Evolutionary conservation across 2,797 vertebrate genomes (phyloP).

Genomic region (Semaprochilodus insignis): DNA sequence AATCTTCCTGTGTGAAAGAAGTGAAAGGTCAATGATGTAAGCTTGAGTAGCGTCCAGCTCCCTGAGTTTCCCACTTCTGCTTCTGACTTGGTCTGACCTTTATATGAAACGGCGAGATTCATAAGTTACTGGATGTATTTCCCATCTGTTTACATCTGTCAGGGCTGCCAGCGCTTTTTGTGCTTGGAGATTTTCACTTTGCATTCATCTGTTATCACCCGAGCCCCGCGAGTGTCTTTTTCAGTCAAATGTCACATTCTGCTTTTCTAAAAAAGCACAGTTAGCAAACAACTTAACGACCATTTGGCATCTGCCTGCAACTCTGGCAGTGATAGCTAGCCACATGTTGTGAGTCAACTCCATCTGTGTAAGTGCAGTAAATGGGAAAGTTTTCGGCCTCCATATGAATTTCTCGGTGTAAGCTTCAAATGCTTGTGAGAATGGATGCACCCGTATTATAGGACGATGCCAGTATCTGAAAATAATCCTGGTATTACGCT

Average conservation of each 20-base stretch:
- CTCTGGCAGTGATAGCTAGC: background rate
- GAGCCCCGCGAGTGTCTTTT: background rate
- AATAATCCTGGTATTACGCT: too few relatives aligned
- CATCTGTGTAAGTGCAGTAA: background rate
- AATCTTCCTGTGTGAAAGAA: background rate
- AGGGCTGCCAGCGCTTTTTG: background rate
- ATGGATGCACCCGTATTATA: background rate
- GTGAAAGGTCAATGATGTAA: background rate
- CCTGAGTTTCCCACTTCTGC: background rate
- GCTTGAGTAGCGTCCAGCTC: background rate
- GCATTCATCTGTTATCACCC: background rate
- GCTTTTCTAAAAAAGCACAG: conserved; percentile 7
- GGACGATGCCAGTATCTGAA: background rate
- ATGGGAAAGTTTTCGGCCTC: conserved; percentile 49
- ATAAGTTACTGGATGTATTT: conserved; percentile 22
- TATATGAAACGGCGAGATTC: background rate
- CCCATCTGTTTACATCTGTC: conserved; percentile 31
- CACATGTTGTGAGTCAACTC: background rate
- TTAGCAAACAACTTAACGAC: conserved; percentile 1
- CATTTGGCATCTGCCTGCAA: conserved; percentile 1
- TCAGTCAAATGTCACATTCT: conserved; percentile 17
- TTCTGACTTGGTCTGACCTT: conserved; percentile 24
- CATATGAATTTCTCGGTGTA: background rate
- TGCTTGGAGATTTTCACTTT: background rate
- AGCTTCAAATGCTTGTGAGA: background rate